phyloP scores from a whole-genome alignment of 2,797 vertebrate genomes.

The Myotis myotis region DNA sequence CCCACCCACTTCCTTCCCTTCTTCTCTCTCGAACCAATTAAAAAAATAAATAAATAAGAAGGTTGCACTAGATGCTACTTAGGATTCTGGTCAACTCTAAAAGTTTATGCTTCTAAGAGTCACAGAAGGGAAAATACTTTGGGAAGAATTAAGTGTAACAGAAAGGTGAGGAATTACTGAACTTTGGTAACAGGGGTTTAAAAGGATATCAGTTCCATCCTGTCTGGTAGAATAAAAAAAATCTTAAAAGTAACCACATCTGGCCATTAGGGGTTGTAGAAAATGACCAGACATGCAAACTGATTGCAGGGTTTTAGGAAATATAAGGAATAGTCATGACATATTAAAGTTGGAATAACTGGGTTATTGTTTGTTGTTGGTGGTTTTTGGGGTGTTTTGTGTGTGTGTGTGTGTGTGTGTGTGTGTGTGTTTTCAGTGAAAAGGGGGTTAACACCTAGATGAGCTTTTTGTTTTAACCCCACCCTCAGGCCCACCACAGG shows the following conservation, averaged over 20 bases:
- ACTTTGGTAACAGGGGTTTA: background rate
- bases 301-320: background rate
- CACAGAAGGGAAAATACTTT: background rate
- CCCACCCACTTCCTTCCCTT: background rate
- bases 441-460: background rate
- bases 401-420: background rate
- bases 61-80: background rate
- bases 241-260: conserved; percentile 4
- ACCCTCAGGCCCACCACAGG: background rate
- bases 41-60: background rate
- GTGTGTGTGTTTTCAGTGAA: background rate
- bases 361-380: background rate
- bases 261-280: conserved; percentile 41
- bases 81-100: background rate
- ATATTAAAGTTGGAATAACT: background rate
- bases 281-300: conserved; percentile 20
- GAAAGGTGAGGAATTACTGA: background rate
- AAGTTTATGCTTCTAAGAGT: background rate
- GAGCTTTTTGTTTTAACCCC: conserved; percentile 4
- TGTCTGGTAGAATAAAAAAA: background rate
- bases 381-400: background rate
- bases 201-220: background rate
- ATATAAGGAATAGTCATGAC: background rate
- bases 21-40: background rate
- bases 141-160: background rate